phyloP scores from a whole-genome alignment of 2,797 vertebrate genomes.

The Tragopan temminckii region DNA sequence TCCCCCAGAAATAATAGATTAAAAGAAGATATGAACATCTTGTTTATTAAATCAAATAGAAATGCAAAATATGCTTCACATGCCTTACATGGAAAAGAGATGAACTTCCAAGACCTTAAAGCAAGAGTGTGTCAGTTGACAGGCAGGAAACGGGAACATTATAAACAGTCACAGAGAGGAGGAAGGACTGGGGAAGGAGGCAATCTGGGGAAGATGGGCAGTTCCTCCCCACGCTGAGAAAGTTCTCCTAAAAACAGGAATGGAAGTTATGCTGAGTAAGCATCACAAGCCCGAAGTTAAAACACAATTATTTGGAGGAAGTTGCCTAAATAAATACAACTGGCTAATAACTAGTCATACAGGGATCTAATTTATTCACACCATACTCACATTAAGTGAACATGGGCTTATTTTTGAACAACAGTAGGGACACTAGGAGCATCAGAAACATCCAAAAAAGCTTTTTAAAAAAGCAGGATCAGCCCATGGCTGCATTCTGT shows the following conservation, averaged over 20 bases:
- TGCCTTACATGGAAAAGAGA: slow-evolving; percentile 68
- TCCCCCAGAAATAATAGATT: slow-evolving; percentile 22
- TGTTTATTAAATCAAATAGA: slow-evolving; percentile 76
- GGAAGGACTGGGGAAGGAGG: slow-evolving; percentile 36
- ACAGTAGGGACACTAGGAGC: background rate
- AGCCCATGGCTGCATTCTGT: background rate
- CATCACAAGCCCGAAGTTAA: slow-evolving; percentile 40
- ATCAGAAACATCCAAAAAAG: background rate
- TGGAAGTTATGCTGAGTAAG: slow-evolving; percentile 26
- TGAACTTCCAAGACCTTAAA: slow-evolving; percentile 61
- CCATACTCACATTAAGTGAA: background rate
- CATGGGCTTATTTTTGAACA: background rate
- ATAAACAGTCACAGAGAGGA: slow-evolving; percentile 41
- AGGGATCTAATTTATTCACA: slow-evolving; percentile 26
- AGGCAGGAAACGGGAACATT: slow-evolving; percentile 41
- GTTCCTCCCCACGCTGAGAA: slow-evolving; percentile 16
- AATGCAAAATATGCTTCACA: slow-evolving; percentile 71
- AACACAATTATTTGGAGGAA: slow-evolving; percentile 24
- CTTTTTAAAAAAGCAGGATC: slow-evolving; percentile 24
- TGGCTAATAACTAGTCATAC: slow-evolving; percentile 45
- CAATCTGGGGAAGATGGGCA: background rate
- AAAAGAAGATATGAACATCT: slow-evolving; percentile 66
- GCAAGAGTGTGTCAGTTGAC: slow-evolving; percentile 44
- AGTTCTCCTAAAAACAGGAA: slow-evolving; percentile 42
- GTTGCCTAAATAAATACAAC: background rate